phyloP scores from a whole-genome alignment of 2,113 vertebrate species.

The Anser brachyrhynchus region DNA sequence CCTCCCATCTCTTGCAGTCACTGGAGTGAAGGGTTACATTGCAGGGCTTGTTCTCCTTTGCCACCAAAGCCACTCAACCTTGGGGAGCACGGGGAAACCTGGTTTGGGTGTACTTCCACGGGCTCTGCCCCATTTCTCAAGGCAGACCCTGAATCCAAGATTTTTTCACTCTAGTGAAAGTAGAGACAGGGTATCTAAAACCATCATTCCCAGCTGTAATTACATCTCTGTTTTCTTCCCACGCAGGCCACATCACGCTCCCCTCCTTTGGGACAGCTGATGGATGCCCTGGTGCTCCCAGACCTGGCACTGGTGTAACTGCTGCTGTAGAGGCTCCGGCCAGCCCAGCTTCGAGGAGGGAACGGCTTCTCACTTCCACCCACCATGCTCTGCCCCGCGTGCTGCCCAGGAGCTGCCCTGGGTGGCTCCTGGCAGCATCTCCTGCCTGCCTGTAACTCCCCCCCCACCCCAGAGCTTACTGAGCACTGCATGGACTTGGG shows the following conservation, averaged over 20 bases:
- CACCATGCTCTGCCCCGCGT: accelerated
- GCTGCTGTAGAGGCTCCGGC: background rate
- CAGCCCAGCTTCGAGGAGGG: background rate
- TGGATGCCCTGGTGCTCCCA: background rate
- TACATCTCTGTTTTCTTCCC: background rate
- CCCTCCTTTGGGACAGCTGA: background rate
- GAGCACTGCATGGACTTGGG: background rate
- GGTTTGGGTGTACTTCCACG: accelerated
- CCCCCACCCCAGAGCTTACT: background rate
- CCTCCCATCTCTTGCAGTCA: background rate
- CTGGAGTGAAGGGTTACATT: background rate
- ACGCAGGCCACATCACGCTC: accelerated
- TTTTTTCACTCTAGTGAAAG: background rate
- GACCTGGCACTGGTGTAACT: background rate
- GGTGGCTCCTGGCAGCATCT: background rate
- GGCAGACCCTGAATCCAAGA: background rate
- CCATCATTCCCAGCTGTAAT: background rate
- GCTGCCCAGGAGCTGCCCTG: background rate
- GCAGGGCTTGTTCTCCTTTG: background rate
- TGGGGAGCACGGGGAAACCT: accelerated
- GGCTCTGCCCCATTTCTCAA: background rate
- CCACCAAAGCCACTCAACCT: background rate
- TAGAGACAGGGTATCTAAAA: background rate
- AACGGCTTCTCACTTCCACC: background rate
- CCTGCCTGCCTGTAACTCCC: accelerated